Evolutionary conservation across 1,140 invertebrate species (phyloP), one percentile per base, ranked within the genome.

Genomic region (Drosophila aff.): DNA sequence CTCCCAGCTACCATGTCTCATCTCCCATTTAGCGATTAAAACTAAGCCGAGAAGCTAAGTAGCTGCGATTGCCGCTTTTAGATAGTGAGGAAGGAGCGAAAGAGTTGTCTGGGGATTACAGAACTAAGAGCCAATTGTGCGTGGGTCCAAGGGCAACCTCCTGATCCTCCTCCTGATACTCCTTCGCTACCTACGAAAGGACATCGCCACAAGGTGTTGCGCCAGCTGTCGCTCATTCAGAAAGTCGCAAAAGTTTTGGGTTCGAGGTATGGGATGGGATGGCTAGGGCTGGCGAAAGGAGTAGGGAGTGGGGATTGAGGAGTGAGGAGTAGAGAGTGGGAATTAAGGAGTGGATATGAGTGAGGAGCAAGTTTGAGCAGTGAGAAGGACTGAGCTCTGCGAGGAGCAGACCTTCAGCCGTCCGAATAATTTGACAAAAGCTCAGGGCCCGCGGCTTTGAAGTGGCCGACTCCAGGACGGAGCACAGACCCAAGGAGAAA

Each of bases 1-100:
- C 33, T 55, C 1, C 28, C 43, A 41, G 44, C 28, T 36, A 0
- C 9, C 10, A 31, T 9, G 1, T 31, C 0, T 8, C 4, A 23
- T 21, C 36, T 55, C 2, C 28, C 43, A 41, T 52, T 52, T 47
- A 46, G 55, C 66, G 67, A 41, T 60, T 79, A 66, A 44, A 60
- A 64, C 67, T 82, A 76, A 84, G 82, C 83, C 77, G 82, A 82
- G 82, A 85, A 86, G 82, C 75, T 75, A 85, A 85, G 77, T 84
- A 76, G 76, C 41, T 67, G 63, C 69, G 67, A 73, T 73, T 58
- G 52, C 44, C 26, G 69, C 69, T 58, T 49, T 66, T 49, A 82
- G 58, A 72, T 72, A 60, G 52, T 49, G 11, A 7, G 6, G 36
- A 26, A 16, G 15, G 16, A 23, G 21, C 46, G 49, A 85, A 85